These are phyloP conservation scores for Potorous gilbertii DNA, from an alignment of 2,797 vertebrate species.

Conservation along the genomic window DNA sequence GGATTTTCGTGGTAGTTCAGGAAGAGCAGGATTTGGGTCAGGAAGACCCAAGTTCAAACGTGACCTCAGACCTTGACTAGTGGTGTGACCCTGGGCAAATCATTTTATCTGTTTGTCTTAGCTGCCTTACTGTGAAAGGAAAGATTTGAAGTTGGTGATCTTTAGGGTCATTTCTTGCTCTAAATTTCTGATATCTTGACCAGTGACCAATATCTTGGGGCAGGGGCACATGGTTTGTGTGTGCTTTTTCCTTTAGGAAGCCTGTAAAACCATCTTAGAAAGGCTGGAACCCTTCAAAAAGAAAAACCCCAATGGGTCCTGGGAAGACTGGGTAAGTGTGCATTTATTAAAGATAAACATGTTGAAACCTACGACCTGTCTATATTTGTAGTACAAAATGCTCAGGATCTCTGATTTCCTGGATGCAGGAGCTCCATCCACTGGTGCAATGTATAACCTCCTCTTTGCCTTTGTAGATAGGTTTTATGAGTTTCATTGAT, in stretches of 20 bases:
- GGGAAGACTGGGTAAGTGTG: constrained; percentile 94
- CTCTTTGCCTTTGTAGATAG: background rate
- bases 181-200: background rate
- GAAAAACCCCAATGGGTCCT: constrained; percentile 89
- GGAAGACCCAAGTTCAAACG: background rate
- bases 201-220: background rate
- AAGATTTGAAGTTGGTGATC: background rate
- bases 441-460: background rate
- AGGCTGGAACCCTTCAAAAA: constrained; percentile 91
- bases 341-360: background rate
- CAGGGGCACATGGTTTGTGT: background rate
- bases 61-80: background rate
- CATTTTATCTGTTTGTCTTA: background rate
- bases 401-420: background rate
- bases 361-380: background rate
- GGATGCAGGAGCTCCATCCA: background rate
- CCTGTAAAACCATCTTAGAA: constrained; percentile 89
- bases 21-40: background rate
- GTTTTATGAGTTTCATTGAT: background rate
- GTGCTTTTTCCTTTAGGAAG: constrained; percentile 84
- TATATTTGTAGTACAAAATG: background rate
- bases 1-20: background rate
- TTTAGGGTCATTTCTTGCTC: background rate
- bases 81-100: background rate
- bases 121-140: background rate